Conservation (phyloP, 2,797 vertebrate genomes). For the Sardinella longiceps region DNA sequence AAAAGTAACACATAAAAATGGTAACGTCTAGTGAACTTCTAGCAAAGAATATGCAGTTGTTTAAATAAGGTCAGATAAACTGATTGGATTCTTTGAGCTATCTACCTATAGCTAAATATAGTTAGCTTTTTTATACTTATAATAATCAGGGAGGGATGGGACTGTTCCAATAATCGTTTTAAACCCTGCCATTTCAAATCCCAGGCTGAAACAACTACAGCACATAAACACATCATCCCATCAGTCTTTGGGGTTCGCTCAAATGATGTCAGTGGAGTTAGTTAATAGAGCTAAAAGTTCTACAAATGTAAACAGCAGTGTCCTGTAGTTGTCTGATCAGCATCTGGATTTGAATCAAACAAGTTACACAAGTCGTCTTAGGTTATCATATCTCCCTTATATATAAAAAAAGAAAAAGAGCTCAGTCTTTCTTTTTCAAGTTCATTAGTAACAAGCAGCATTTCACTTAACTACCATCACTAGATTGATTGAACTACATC, state of each 20-base stretch:
- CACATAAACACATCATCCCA: neutral
- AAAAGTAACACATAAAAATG: slow-evolving; percentile 52
- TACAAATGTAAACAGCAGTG: slow-evolving; percentile 12
- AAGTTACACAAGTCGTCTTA: neutral
- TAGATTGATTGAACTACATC: slow-evolving; percentile 16
- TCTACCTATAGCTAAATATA: slow-evolving; percentile 15
- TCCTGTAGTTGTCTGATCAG: neutral
- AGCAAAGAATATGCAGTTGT: slow-evolving; percentile 39
- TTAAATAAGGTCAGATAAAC: neutral
- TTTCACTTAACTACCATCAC: slow-evolving; percentile 26
- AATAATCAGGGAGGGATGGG: slow-evolving; percentile 4
- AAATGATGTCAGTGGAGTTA: neutral
- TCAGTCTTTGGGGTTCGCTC: neutral
- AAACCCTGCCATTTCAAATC: neutral
- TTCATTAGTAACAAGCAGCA: slow-evolving; percentile 25
- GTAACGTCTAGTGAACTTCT: slow-evolving; percentile 36
- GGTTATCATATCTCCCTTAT: neutral
- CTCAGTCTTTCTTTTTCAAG: slow-evolving; percentile 22
- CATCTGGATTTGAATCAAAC: neutral
- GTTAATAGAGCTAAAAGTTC: neutral
- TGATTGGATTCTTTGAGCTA: neutral
- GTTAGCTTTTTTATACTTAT: neutral
- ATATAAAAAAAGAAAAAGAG: neutral
- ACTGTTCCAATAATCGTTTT: neutral
- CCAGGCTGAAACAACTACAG: neutral